phyloP scores from a whole-genome alignment of 2,888 invertebrate species.

The Thecophora atra region DNA sequence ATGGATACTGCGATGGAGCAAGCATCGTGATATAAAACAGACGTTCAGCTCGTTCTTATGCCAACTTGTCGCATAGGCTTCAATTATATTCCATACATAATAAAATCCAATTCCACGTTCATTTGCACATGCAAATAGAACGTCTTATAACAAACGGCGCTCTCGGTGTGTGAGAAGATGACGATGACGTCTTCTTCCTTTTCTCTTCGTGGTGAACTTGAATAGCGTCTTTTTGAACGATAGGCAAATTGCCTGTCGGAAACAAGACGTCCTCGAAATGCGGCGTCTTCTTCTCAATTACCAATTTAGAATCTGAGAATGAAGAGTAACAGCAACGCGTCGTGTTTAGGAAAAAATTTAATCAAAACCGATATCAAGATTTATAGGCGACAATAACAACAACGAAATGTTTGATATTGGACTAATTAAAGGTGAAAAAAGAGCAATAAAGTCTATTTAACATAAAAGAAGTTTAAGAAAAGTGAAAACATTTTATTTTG shows the following conservation, averaged over 20 bases:
- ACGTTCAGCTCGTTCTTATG: not conserved
- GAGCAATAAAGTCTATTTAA: too few relatives aligned
- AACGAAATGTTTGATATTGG: too few relatives aligned
- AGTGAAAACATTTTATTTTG: too few relatives aligned
- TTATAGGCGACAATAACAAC: too few relatives aligned
- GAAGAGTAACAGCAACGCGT: not conserved
- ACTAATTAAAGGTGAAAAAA: too few relatives aligned
- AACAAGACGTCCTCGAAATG: conserved; percentile 27
- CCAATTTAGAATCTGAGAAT: conserved; percentile 1
- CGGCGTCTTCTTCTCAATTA: conserved; percentile 21
- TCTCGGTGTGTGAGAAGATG: not conserved
- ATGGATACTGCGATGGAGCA: not conserved
- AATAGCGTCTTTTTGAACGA: not conserved
- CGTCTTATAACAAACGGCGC: conserved; percentile 31
- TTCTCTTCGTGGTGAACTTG: conserved; percentile 6
- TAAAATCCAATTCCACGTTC: conserved; percentile 60
- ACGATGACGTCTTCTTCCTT: conserved; percentile 9
- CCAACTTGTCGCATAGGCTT: conserved; percentile 11
- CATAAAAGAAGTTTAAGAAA: too few relatives aligned
- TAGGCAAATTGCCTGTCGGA: conserved; percentile 33
- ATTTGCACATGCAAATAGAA: conserved; percentile 60
- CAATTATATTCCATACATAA: conserved; percentile 57
- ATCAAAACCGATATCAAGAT: too few relatives aligned
- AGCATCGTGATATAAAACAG: not conserved
- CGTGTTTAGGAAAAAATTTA: too few relatives aligned